phyloP scores from a whole-genome alignment of 2,797 vertebrate species.

The Enoplosus armatus region DNA sequence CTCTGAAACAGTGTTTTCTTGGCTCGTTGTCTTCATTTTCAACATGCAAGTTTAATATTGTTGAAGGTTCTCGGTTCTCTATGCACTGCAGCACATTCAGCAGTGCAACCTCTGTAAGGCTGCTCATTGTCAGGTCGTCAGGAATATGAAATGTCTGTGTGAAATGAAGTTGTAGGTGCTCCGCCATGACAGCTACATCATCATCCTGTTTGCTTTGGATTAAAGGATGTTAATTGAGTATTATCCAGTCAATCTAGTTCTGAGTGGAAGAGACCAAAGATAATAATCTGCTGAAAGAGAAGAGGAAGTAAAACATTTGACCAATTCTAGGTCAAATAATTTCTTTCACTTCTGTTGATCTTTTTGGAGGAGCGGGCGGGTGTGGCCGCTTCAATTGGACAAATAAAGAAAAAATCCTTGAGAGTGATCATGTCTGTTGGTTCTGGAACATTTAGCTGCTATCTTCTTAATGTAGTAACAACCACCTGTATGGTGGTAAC shows the following conservation, averaged over 20 bases:
- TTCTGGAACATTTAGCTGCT: background rate
- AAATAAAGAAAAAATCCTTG: background rate
- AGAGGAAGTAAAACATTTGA: background rate
- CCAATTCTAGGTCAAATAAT: background rate
- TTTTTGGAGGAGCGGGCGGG: background rate
- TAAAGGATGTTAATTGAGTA: conserved; percentile 23
- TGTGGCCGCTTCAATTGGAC: conserved; percentile 11
- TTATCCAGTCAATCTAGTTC: conserved; percentile 13
- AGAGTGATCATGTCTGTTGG: background rate
- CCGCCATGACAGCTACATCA: background rate
- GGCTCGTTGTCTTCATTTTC: background rate
- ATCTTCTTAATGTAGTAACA: background rate
- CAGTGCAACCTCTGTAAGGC: background rate
- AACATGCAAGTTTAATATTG: background rate
- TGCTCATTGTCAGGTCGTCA: too few species aligned
- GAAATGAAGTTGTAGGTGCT: background rate
- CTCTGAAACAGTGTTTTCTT: background rate
- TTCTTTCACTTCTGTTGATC: background rate
- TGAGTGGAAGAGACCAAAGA: background rate
- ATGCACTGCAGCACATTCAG: background rate
- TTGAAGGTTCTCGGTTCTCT: background rate
- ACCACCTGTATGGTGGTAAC: background rate
- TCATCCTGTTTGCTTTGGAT: conserved; percentile 15
- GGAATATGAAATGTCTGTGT: background rate
- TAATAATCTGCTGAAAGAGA: background rate